Percentiles rank a stretch among this genome's conserved stretches.
phyloP scores from a whole-genome alignment of 2,797 vertebrate genomes.

The Furcifer pardalis region DNA sequence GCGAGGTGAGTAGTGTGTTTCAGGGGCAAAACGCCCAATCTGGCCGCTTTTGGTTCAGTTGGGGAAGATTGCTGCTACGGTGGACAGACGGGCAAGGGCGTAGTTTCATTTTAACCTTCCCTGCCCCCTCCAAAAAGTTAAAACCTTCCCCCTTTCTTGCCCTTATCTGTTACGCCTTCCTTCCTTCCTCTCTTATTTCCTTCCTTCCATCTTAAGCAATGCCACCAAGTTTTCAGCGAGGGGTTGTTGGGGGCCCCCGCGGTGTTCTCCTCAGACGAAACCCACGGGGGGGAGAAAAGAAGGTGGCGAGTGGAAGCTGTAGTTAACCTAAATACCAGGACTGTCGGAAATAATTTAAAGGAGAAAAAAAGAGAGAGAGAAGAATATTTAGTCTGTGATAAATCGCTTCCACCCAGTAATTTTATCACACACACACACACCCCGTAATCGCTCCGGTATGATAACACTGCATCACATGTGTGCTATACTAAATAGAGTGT shows the following conservation, averaged over 20 bases:
- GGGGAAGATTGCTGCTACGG: background rate
- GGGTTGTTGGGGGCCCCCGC: slow-evolving; percentile 57
- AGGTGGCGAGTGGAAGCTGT: slow-evolving; percentile 67
- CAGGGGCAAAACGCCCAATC: background rate
- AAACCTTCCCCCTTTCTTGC: slow-evolving; percentile 39
- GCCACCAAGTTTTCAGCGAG: slow-evolving; percentile 66
- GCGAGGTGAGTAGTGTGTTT: slow-evolving; percentile 39
- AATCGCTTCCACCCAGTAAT: background rate
- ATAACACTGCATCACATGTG: too few species aligned
- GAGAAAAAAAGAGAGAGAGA: background rate
- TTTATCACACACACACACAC: too few species aligned
- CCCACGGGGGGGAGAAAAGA: slow-evolving; percentile 66
- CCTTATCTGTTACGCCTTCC: too few species aligned
- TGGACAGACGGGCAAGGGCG: slow-evolving; percentile 18
- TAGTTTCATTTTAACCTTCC: slow-evolving; percentile 12
- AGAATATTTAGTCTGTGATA: background rate
- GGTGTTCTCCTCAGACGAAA: slow-evolving; percentile 59
- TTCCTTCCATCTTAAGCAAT: slow-evolving; percentile 17
- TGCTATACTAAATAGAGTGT: too few species aligned
- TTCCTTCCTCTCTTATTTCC: background rate
- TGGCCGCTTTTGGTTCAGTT: background rate
- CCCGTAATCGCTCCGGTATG: too few species aligned
- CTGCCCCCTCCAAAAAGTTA: slow-evolving; percentile 46
- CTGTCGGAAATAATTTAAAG: slow-evolving; percentile 70
- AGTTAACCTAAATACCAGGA: slow-evolving; percentile 98